Evolutionary conservation across 2,113 vertebrate genomes (phyloP).

Genomic region (Capreolus pygargus): DNA sequence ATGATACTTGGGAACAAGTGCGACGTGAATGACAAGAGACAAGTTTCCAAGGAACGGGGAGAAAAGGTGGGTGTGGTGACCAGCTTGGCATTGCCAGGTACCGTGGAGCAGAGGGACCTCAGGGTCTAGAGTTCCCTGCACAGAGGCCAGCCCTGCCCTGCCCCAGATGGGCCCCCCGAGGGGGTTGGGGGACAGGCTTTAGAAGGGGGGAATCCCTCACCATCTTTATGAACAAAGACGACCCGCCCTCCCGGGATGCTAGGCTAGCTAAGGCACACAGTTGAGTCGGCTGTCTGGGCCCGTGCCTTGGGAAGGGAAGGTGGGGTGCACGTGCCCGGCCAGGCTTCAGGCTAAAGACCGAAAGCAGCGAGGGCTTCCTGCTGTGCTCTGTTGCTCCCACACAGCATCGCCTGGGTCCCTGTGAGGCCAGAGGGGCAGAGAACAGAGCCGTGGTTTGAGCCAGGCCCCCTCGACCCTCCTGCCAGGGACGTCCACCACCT

Average conservation of each 20-base stretch:
- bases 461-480: fast-evolving
- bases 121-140: not conserved
- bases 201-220: not conserved
- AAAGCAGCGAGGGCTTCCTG: not conserved
- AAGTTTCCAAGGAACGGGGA: slow-evolving; percentile 95
- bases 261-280: not conserved
- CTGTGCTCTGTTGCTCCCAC: not conserved
- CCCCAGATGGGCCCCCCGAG: fast-evolving
- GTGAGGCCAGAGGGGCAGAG: not conserved
- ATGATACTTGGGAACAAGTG: slow-evolving; percentile 99
- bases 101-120: not conserved
- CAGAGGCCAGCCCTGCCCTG: not conserved
- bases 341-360: not conserved
- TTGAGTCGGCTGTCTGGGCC: fast-evolving
- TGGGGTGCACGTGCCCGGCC: not conserved
- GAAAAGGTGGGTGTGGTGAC: slow-evolving; percentile 87
- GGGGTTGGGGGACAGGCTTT: not conserved
- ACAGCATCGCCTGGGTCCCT: fast-evolving
- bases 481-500: not conserved
- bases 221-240: not conserved
- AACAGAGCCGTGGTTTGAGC: not conserved
- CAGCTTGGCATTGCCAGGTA: not conserved
- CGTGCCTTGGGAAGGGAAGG: fast-evolving
- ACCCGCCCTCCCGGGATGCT: not conserved
- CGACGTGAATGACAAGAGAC: slow-evolving; percentile 96